Evolutionary conservation across 2,888 invertebrate genomes (phyloP), one percentile per base, ranked within the genome.

Genomic region (Falcaria lacertinaria): DNA sequence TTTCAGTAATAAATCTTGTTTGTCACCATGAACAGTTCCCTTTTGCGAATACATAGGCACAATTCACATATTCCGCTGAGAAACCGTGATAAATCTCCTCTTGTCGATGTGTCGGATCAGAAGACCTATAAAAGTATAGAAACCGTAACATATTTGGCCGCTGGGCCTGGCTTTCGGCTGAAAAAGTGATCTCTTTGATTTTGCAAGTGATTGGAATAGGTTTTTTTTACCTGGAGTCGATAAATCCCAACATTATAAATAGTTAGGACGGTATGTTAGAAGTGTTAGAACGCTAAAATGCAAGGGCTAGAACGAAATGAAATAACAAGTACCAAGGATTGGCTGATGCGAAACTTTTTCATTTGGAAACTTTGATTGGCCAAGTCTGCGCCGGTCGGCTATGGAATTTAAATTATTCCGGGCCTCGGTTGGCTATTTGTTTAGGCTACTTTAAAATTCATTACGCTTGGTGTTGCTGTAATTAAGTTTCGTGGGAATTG

Each of bases 331-430:
- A 19, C 17, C 28, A 17, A 41, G 32, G 35, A 41, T 41, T 16
- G 25, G 52, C 48, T 43, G 40, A 37, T 40, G 43, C 39, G 36
- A 45, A 74, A 76, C 68, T 79, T 79, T 76, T 76, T 75, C 74
- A 78, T 79, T 76, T 68, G 71, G 67, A 56, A 82, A 81, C 66
- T 83, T 81, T 76, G 80, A 83, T 84, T 80, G 77, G 67, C 60
- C 68, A 44, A 40, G 48, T 44, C 49, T 55, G 45, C 45, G 22
- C 42, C 43, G 61, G 52, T 48, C 60, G 64, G 67, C 52, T 49
- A 44, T 41, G 55, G 74, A 76, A 77, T 82, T 74, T 67, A 69
- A 78, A 78, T 71, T 66, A 66, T 61, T 56, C 53, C 47, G 44
- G 50, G 48, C 52, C 39, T 32, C 48, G 50, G 48, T 56, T 49